Evolutionary conservation across 2,888 invertebrate genomes (phyloP).

Genomic region (Pseudolycoriella hygida): DNA sequence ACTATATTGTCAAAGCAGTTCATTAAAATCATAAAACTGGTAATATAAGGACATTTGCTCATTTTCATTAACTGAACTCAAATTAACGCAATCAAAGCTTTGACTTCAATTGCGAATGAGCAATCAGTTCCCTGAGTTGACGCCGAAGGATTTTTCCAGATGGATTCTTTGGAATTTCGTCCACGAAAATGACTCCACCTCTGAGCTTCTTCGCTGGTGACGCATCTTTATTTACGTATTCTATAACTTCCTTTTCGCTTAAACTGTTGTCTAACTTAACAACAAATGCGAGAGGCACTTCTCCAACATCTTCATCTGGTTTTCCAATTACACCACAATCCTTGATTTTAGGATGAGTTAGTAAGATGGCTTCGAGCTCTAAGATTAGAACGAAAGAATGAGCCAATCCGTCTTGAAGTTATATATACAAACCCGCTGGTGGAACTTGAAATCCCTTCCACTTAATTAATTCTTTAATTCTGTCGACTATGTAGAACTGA

Average conservation of each 20-base stretch:
- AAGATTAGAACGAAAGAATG: no score
- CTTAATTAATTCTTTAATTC: slow-evolving; percentile 80
- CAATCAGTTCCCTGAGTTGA: neutral
- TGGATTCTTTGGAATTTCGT: slow-evolving; percentile 56
- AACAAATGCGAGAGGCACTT: slow-evolving; percentile 58
- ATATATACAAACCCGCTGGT: slow-evolving; percentile 40
- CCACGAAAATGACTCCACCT: slow-evolving; percentile 55
- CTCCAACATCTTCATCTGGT: slow-evolving; percentile 53
- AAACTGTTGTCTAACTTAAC: slow-evolving; percentile 33
- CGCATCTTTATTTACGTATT: slow-evolving; percentile 38
- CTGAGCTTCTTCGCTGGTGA: slow-evolving; percentile 48
- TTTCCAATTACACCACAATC: slow-evolving; percentile 74
- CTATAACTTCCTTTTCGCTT: slow-evolving; percentile 36
- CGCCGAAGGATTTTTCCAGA: slow-evolving; percentile 64
- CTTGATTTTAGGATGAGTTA: slow-evolving; percentile 48
- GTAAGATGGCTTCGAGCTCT: slow-evolving; percentile 63
- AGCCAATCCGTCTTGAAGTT: no score
- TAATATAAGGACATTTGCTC: no score
- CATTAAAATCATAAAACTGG: no score
- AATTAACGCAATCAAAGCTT: no score
- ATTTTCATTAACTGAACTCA: no score
- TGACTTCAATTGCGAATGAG: no score
- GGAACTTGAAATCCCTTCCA: slow-evolving; percentile 77
- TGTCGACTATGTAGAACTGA: slow-evolving; percentile 53
- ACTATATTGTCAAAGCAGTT: no score